These are phyloP conservation scores for Theonella swinhoei DNA, from an alignment of 37 sponge, comb jelly and placozoan species.

Conservation along the genomic window DNA sequence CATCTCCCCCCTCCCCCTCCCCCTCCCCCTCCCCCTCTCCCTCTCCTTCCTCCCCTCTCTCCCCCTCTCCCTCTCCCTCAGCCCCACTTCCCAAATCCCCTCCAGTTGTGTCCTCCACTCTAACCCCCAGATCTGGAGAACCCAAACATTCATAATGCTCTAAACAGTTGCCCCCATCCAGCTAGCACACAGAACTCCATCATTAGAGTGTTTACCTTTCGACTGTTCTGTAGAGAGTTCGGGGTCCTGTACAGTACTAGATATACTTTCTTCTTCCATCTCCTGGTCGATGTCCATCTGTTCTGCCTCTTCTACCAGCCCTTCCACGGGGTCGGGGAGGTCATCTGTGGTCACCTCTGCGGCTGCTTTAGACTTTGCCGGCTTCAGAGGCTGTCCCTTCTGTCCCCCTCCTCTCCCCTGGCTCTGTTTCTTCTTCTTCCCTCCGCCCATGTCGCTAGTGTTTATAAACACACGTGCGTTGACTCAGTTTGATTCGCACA, in stretches of 20 bases:
- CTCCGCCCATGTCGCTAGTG: no score
- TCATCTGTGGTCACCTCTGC: background rate
- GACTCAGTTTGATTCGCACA: no score
- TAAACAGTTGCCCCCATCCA: no score
- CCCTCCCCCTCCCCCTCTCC: background rate
- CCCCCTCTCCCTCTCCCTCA: constrained; percentile 7
- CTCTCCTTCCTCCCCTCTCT: background rate
- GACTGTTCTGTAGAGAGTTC: no score
- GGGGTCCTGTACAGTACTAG: no score
- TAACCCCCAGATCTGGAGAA: background rate
- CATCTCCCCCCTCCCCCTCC: background rate
- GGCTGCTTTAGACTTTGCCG: background rate
- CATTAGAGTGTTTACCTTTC: no score
- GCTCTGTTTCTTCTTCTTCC: background rate
- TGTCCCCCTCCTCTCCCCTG: background rate
- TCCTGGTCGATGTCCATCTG: background rate
- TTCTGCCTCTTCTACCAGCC: background rate
- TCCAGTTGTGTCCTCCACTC: background rate
- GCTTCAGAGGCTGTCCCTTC: constrained; percentile 18
- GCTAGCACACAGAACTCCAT: no score
- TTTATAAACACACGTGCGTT: no score
- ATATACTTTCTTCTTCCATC: background rate
- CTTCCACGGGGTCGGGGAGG: background rate
- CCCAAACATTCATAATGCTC: no score
- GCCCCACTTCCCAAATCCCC: constrained; percentile 1